phyloP scores from a whole-genome alignment of 2,113 vertebrate genomes.

The Eulacestoma nigropectus region DNA sequence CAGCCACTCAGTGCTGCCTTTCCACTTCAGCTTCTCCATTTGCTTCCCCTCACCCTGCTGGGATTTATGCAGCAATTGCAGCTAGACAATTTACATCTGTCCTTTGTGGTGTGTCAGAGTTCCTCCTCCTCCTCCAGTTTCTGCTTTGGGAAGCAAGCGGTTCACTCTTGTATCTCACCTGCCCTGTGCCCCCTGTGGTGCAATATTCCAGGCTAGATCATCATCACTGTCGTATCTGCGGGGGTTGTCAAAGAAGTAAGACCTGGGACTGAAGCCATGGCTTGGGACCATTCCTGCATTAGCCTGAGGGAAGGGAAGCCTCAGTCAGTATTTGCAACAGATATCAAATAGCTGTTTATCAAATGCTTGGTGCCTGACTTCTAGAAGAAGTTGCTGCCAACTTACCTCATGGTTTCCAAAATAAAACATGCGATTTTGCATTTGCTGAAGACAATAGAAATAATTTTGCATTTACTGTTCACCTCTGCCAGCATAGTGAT shows the following conservation, averaged over 20 bases:
- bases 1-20: background rate
- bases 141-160: rapidly evolving
- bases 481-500: background rate
- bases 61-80: background rate
- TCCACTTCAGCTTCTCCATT: background rate
- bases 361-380: background rate
- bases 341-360: background rate
- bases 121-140: background rate
- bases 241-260: slow-evolving; percentile 97
- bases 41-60: background rate
- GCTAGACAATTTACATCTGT: background rate
- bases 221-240: slow-evolving; percentile 95
- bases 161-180: slow-evolving; percentile 73
- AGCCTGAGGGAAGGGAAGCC: slow-evolving; percentile 68
- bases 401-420: background rate
- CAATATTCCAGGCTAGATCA: slow-evolving; percentile 89
- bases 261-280: slow-evolving; percentile 86
- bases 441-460: background rate
- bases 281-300: slow-evolving; percentile 81
- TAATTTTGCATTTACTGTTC: background rate
- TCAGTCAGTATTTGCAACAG: background rate
- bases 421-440: background rate
- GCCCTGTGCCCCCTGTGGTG: slow-evolving; percentile 85
- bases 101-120: background rate
- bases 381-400: background rate